Evolutionary conservation across 2,888 invertebrate genomes (phyloP).

Genomic region (Nezara viridula): DNA sequence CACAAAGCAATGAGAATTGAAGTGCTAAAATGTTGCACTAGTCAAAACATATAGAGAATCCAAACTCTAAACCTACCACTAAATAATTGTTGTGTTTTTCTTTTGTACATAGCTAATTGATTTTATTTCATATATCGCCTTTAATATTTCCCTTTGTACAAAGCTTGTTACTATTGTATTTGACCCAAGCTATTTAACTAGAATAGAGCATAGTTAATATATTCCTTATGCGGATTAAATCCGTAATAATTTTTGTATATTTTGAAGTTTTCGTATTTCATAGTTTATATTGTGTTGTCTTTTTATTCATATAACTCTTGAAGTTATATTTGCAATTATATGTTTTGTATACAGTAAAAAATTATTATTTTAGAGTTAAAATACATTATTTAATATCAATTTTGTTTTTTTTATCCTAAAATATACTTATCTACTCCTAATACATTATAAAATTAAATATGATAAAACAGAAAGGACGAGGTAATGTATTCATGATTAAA

Average conservation of each 20-base stretch:
- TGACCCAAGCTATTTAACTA: conserved; percentile 59
- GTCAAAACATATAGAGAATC: conserved; percentile 57
- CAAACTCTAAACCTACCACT: conserved; percentile 58
- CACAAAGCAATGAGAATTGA: conserved; percentile 55
- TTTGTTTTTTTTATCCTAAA: not conserved
- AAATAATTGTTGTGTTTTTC: conserved; percentile 56
- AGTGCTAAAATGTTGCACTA: conserved; percentile 61
- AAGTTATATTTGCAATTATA: conserved; percentile 58
- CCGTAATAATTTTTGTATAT: conserved; percentile 60
- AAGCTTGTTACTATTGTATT: conserved; percentile 59
- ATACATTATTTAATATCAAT: conserved; percentile 59
- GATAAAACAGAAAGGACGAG: not conserved
- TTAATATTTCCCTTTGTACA: conserved; percentile 60
- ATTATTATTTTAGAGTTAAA: conserved; percentile 59
- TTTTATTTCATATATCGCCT: conserved; percentile 53
- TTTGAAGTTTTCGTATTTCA: conserved; percentile 60
- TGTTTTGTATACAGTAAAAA: conserved; percentile 59
- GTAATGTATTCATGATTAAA: not conserved
- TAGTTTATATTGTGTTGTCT: conserved; percentile 61
- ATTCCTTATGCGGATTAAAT: conserved; percentile 58
- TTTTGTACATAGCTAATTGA: conserved; percentile 59
- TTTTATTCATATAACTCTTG: conserved; percentile 50
- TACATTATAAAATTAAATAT: not conserved
- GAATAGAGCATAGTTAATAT: conserved; percentile 60
- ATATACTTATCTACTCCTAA: not conserved